Percentiles rank a stretch among this genome's conserved stretches.
Conservation (phyloP, 2,797 vertebrate species). For the Chaenodraco wilsoni region DNA sequence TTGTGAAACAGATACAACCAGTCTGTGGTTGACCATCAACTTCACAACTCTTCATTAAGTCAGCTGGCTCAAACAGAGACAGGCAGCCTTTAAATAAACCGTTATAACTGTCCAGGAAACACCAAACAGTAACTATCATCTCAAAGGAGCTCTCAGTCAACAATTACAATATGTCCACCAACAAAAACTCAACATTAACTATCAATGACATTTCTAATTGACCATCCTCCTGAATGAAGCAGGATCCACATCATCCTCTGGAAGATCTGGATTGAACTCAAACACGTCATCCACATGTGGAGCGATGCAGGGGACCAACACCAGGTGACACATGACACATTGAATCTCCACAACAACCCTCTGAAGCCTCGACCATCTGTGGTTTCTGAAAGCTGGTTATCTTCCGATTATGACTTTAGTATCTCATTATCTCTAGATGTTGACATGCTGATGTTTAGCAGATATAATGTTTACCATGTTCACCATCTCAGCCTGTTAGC, state of each 20-base stretch:
- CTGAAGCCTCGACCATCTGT: background rate
- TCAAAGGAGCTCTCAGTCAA: background rate
- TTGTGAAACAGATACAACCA: background rate
- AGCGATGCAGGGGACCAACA: background rate
- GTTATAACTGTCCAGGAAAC: background rate
- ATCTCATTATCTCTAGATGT: background rate
- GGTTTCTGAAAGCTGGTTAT: background rate
- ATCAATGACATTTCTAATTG: background rate
- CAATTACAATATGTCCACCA: background rate
- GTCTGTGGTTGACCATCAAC: background rate
- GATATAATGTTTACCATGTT: background rate
- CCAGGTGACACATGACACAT: background rate
- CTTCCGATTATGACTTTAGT: constrained; percentile 4
- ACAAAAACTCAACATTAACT: background rate
- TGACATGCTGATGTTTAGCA: background rate
- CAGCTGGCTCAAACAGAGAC: background rate
- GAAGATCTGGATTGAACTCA: constrained; percentile 49
- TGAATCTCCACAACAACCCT: background rate
- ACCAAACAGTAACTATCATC: background rate
- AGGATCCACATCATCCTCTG: background rate
- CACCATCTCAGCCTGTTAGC: background rate
- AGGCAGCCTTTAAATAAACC: background rate
- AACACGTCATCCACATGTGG: constrained; percentile 1
- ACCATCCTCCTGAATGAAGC: background rate
- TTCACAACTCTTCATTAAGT: background rate